Base-by-base conservation (phyloP, 2,797 vertebrate species). In the Gallinago solitaria region DNA sequence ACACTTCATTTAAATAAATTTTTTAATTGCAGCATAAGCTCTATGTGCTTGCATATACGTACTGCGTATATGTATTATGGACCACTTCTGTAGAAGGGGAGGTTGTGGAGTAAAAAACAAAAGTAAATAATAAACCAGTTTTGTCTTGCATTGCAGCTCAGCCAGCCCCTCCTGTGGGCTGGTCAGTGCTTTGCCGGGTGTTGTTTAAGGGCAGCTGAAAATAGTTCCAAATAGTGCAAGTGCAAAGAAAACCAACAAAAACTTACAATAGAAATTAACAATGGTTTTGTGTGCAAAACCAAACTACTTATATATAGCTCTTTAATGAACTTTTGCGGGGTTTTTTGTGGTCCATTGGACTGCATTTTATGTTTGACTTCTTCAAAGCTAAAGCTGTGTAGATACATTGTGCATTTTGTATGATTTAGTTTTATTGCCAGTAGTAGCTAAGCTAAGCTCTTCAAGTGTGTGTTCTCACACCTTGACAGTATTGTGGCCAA, bases 1-100 rank as follows among this genome's bases (percentile, higher is more conserved):
- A 78, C 8, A 5, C 70, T 96, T 91, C 3, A 65, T 83, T 92
- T 89, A 81, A 96, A 94, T 96, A 95, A 83, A 91, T 95, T 92
- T 87, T 68, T 71, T 79, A 83, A 43, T 57, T 91, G 74, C 80
- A 57, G 32, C 71, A 57, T 5, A 39, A 81, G 59, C 56, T 79
- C n/a, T 16, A 4, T n/a, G 47, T 35, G 39, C 54, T 83, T 69
- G n/a, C 5, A 1, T 71, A 27, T 43, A 37, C 11, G 0, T 13
- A 5, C 23, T n/a, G 9, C 6, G 6, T 23, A 7, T 23, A 7
- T 27, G 25, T 87, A 20, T n/a, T n/a, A 18, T 1, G 5, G 47
- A 35, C 48, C 1, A 0, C 69, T 85, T 65, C 43, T 47, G 43
- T 19, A 63, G 47, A 51, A 89, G 32, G 21, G 39, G 28, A 3